Conservation (phyloP, 2,113 vertebrate genomes). For the Hypomesus transpacificus region DNA sequence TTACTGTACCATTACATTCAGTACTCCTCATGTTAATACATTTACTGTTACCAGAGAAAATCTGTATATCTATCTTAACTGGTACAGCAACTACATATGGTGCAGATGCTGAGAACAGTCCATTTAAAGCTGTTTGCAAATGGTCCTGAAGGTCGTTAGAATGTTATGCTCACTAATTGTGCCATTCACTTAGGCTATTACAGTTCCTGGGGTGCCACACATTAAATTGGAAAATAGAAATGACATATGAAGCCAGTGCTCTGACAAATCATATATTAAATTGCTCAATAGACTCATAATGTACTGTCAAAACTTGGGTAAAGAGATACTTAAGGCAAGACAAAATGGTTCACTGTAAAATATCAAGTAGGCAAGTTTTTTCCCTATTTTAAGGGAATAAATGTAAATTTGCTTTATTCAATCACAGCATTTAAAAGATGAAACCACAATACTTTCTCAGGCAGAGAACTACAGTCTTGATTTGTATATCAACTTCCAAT, state of each 20-base stretch:
- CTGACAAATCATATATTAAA: constrained; percentile 29
- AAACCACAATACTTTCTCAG: too few relatives aligned
- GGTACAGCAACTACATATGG: too few relatives aligned
- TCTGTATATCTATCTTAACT: too few relatives aligned
- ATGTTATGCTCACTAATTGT: background rate
- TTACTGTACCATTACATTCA: background rate
- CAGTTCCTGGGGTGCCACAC: constrained; percentile 5
- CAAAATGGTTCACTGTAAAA: constrained; percentile 25
- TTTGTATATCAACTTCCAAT: background rate
- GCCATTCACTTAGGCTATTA: constrained; percentile 13
- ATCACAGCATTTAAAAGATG: too few relatives aligned
- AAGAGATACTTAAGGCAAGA: constrained; percentile 26
- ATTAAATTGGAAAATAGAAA: constrained; percentile 22
- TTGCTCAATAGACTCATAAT: constrained; percentile 27
- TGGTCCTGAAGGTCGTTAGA: background rate
- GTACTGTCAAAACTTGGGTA: constrained; percentile 22
- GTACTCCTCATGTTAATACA: background rate
- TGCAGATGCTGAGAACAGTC: too few relatives aligned
- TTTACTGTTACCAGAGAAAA: background rate
- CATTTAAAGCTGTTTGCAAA: too few relatives aligned
- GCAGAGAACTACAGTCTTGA: too few relatives aligned
- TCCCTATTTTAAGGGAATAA: constrained; percentile 4
- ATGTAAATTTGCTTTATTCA: too few relatives aligned
- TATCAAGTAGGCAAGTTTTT: constrained; percentile 2
- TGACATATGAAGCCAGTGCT: constrained; percentile 17